These are phyloP conservation scores for Arctocebus calabarensis DNA, from an alignment of 2,797 vertebrate species.

Conservation along the genomic window DNA sequence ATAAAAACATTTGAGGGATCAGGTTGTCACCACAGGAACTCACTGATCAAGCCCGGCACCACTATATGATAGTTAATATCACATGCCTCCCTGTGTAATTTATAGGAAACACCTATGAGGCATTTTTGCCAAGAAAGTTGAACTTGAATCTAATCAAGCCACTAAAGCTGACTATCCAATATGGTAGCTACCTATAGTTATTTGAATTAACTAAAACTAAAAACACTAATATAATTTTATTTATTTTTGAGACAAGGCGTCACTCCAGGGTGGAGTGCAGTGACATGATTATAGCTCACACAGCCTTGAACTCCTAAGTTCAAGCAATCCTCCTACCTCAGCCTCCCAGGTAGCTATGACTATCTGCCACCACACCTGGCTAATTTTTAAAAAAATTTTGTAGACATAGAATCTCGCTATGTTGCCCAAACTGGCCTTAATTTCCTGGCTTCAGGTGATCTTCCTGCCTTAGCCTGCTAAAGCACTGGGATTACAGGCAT, in stretches of 20 bases:
- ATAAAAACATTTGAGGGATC: neutral
- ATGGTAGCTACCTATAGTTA: neutral
- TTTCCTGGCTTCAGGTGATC: neutral
- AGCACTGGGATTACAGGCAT: neutral
- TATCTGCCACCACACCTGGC: neutral
- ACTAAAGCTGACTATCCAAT: neutral
- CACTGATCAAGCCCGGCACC: neutral
- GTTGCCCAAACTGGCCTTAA: neutral
- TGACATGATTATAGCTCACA: neutral
- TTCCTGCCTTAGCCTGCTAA: neutral
- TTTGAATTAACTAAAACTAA: constrained; percentile 43
- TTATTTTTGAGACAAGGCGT: neutral
- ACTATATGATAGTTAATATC: neutral
- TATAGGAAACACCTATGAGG: neutral
- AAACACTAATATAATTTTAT: neutral
- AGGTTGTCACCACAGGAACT: neutral
- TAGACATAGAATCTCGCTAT: neutral
- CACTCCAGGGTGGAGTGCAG: neutral
- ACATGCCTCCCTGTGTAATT: neutral
- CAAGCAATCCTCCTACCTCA: neutral
- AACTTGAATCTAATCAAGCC: neutral
- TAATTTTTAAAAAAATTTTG: neutral
- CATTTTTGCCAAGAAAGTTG: constrained; percentile 5
- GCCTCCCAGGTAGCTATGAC: neutral
- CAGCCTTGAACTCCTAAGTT: neutral